phyloP scores from a whole-genome alignment of 2,888 invertebrate species.

The Hyposoter didymator region DNA sequence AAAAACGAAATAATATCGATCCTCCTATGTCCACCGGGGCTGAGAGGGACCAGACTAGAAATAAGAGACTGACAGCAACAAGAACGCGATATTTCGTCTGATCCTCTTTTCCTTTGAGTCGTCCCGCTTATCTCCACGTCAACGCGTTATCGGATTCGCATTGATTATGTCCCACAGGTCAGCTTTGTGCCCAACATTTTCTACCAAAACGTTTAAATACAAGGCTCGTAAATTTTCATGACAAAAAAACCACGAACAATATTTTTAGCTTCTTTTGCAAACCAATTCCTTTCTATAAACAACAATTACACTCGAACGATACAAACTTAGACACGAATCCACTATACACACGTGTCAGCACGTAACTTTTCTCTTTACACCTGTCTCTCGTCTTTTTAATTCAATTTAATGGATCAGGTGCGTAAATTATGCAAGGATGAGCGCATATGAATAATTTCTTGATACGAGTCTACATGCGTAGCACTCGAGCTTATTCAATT shows the following conservation, averaged over 20 bases:
- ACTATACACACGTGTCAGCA: background rate
- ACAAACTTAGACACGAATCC: background rate
- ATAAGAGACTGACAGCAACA: background rate
- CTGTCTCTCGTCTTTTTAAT: slow-evolving; percentile 53
- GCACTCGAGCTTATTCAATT: slow-evolving; percentile 49
- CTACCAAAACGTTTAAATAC: background rate
- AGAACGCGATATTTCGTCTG: background rate
- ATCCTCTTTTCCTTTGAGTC: background rate
- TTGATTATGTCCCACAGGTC: background rate
- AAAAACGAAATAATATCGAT: slow-evolving; percentile 42
- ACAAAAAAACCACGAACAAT: background rate
- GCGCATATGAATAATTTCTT: slow-evolving; percentile 60
- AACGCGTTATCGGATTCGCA: background rate
- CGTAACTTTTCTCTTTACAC: slow-evolving; percentile 20
- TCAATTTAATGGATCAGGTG: slow-evolving; percentile 55
- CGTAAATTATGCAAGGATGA: slow-evolving; percentile 59
- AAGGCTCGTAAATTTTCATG: background rate
- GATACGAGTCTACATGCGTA: slow-evolving; percentile 42
- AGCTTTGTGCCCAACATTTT: background rate
- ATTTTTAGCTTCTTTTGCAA: background rate
- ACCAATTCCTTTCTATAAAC: background rate
- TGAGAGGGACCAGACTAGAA: background rate
- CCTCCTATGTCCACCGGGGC: slow-evolving; percentile 32
- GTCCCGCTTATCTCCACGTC: slow-evolving; percentile 36
- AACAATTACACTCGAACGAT: background rate